These are phyloP conservation scores for Drosophila arizonae DNA, from an alignment of 1,140 invertebrate genomes.

Conservation along the genomic window DNA sequence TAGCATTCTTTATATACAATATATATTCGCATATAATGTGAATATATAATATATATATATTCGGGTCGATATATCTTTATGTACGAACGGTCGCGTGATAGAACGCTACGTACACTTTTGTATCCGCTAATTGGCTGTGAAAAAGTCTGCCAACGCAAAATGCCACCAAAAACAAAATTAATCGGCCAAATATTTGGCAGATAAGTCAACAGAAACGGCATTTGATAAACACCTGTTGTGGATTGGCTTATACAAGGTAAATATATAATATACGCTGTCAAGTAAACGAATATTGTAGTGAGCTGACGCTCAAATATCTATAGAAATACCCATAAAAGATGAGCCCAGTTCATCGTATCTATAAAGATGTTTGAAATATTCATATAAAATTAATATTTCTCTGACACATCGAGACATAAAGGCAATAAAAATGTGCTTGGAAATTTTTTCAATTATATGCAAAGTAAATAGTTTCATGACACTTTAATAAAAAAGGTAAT, in stretches of 20 bases:
- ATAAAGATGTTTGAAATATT: too few relatives aligned
- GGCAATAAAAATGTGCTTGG: too few relatives aligned
- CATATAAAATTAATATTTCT: too few relatives aligned
- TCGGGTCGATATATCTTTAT: slow-evolving; percentile 41
- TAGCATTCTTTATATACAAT: slow-evolving; percentile 31
- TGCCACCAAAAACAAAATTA: slow-evolving; percentile 52
- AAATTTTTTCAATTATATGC: too few relatives aligned
- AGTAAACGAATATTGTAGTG: not conserved
- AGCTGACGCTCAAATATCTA: not conserved
- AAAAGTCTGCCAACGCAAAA: slow-evolving; percentile 44
- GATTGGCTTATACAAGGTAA: slow-evolving; percentile 20
- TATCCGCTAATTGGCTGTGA: slow-evolving; percentile 48
- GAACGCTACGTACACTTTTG: slow-evolving; percentile 10
- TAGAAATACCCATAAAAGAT: too few relatives aligned
- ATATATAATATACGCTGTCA: slow-evolving; percentile 9
- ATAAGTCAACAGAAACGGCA: slow-evolving; percentile 41
- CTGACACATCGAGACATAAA: too few relatives aligned
- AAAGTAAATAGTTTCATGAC: too few relatives aligned
- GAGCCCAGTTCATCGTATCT: too few relatives aligned
- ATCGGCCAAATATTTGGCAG: slow-evolving; percentile 54
- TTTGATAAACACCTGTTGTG: slow-evolving; percentile 55
- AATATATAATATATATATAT: slow-evolving; percentile 18
- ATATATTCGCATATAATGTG: slow-evolving; percentile 11
- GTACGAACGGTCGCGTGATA: slow-evolving; percentile 41
- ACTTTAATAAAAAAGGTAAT: too few relatives aligned